Percentiles rank a stretch among this genome's conserved stretches.
Evolutionary conservation across 1,140 invertebrate species (phyloP).

Genomic region (Drosophila ananassae): DNA sequence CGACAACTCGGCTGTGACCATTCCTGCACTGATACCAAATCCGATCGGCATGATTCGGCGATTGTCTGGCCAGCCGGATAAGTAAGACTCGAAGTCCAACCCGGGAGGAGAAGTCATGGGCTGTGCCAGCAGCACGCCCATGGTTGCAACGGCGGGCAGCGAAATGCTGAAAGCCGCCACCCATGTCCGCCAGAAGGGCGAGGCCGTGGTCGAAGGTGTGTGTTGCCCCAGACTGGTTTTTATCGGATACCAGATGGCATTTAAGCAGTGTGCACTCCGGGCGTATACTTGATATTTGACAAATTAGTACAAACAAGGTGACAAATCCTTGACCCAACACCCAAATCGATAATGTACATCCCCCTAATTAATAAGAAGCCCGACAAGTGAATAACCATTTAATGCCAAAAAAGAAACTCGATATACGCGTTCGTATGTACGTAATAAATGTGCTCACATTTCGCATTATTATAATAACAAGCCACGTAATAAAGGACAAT

Average conservation of each 20-base stretch:
- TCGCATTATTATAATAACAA: slow-evolving; percentile 65
- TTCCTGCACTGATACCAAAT: slow-evolving; percentile 16
- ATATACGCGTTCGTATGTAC: slow-evolving; percentile 12
- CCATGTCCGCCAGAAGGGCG: slow-evolving; percentile 77
- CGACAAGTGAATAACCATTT: slow-evolving; percentile 19
- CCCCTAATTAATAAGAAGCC: slow-evolving; percentile 18
- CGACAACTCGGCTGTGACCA: slow-evolving; percentile 12
- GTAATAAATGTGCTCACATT: slow-evolving; percentile 36
- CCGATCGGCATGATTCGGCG: slow-evolving; percentile 53
- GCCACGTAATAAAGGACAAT: slow-evolving; percentile 65
- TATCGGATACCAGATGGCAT: slow-evolving; percentile 55
- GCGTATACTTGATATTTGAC: slow-evolving; percentile 29
- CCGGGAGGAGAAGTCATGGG: slow-evolving; percentile 64
- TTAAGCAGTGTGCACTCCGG: slow-evolving; percentile 36
- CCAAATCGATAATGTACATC: slow-evolving; percentile 23
- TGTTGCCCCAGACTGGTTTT: slow-evolving; percentile 21
- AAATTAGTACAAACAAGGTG: slow-evolving; percentile 1
- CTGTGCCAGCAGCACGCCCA: slow-evolving; percentile 82
- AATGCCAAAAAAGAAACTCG: slow-evolving; percentile 34
- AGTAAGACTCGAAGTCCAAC: slow-evolving; percentile 20
- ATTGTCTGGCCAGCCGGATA: slow-evolving; percentile 28
- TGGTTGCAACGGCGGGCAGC: slow-evolving; percentile 79
- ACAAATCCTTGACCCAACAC: slow-evolving; percentile 19
- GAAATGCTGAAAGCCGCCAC: slow-evolving; percentile 81
- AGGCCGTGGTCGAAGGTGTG: slow-evolving; percentile 73